Base-by-base conservation (phyloP, 2,797 vertebrate genomes). In the Hipposideros larvatus region DNA sequence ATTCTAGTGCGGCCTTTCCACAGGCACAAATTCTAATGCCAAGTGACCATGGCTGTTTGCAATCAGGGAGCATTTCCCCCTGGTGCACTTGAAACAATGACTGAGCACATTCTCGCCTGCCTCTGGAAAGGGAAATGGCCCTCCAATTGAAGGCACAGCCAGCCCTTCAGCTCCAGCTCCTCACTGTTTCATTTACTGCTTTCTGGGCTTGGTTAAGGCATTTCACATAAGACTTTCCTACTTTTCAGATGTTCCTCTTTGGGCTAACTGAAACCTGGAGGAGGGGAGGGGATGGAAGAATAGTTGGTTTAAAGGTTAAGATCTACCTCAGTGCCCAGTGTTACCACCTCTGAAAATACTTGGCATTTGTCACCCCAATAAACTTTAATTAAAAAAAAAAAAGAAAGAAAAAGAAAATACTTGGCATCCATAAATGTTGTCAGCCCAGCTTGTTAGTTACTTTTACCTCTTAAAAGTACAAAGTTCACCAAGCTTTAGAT, bases 401-500 rank as follows among this genome's bases (percentile, higher is more conserved):
- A 37, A 37, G 37, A 37, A 37, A 43, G 43, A 43, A 6, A 43
- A 43, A 43, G 43, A 77, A 93, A 83, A 77, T 92, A 37, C 22
- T 3, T 77, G 53, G 13, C 37, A 77, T 53, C 65, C 51, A 1
- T 74, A 74, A 46, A 22, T 75, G 22, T 83, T 83, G 34, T 53
- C 34, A 77, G 10, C 83, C 24, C 26, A 82, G 41, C 43, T 66
- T 87, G 73, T 87, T 53, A 92, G 43, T 51, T 84, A 22, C 51
- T 21, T 28, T 87, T 66, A 34, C n/a, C n/a, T 92, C 68, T 74
- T 80, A 82, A 95, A 91, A 66, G n/a, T 31, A 59, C 46, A 21
- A 91, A 87, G 19, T 31, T 63, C 86, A 34, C 43, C 24, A 46
- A 75, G 82, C 34, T 68, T 70, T 51, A 65, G 61, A n/a, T 65